phyloP scores from a whole-genome alignment of 1,140 invertebrate genomes.

The Metopolophium dirhodum region DNA sequence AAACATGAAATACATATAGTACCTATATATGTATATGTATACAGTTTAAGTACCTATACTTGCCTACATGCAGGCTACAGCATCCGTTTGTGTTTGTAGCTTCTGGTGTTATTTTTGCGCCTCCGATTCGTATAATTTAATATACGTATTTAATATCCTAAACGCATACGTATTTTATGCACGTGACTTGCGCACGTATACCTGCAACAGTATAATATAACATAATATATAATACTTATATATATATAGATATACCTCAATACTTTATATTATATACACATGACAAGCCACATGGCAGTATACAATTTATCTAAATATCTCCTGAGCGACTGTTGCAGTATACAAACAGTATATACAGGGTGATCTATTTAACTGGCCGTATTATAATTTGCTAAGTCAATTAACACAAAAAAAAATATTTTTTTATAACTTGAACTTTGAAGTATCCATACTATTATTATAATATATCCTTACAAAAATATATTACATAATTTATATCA shows the following conservation, averaged over 20 bases:
- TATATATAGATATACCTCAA: neutral
- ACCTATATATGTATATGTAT: too few species aligned
- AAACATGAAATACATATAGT: too few species aligned
- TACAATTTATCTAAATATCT: neutral
- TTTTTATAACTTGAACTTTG: neutral
- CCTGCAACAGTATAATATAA: neutral
- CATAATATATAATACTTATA: neutral
- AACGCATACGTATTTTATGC: neutral
- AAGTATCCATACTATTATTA: too few species aligned
- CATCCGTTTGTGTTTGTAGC: constrained; percentile 10
- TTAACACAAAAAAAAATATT: neutral
- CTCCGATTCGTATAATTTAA: neutral
- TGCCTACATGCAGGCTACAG: neutral
- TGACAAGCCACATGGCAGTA: neutral
- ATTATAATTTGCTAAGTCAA: neutral
- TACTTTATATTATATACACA: neutral
- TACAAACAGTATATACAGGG: neutral
- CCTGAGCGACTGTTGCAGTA: neutral
- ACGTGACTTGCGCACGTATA: neutral
- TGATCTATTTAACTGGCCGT: neutral
- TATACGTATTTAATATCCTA: neutral
- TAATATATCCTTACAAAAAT: neutral
- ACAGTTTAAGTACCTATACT: neutral
- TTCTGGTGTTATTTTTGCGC: constrained; percentile 26
- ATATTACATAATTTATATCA: neutral